Conservation (phyloP, 2,113 vertebrate genomes). For the Clarias macrocephalus region DNA sequence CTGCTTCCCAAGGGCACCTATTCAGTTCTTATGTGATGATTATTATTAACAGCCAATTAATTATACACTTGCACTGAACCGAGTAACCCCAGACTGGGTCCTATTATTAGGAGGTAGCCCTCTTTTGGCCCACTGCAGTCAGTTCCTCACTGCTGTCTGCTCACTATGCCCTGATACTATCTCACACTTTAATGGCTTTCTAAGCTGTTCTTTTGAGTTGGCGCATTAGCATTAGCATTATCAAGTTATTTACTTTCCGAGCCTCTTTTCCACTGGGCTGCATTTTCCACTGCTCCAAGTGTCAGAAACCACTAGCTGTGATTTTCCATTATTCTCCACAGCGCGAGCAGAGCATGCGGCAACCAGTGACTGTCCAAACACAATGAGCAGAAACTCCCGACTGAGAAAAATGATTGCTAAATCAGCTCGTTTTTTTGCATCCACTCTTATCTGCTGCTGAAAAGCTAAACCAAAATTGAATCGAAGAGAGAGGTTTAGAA, state of each 20-base stretch:
- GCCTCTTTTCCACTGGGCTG: constrained; percentile 77
- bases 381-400: constrained; percentile 13
- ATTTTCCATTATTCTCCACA: constrained; percentile 77
- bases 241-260: constrained; percentile 79
- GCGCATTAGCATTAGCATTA: constrained; percentile 66
- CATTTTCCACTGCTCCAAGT: constrained; percentile 77
- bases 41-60: constrained; percentile 67
- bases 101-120: constrained; percentile 61
- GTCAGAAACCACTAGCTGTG: constrained; percentile 68
- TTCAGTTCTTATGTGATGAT: constrained; percentile 60
- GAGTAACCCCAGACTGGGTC: constrained; percentile 60
- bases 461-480: neutral
- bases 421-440: constrained; percentile 28
- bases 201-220: constrained; percentile 68
- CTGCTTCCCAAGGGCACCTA: constrained; percentile 36
- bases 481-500: neutral
- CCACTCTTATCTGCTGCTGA: neutral
- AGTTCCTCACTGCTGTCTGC: constrained; percentile 63
- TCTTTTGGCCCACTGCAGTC: constrained; percentile 49
- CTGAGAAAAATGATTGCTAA: constrained; percentile 26
- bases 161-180: constrained; percentile 78
- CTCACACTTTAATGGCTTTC: constrained; percentile 73
- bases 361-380: constrained; percentile 47
- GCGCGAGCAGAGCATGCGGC: constrained; percentile 51
- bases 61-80: constrained; percentile 63